phyloP scores from a whole-genome alignment of 2,888 invertebrate species.

The Eristalinus sepulchralis region DNA sequence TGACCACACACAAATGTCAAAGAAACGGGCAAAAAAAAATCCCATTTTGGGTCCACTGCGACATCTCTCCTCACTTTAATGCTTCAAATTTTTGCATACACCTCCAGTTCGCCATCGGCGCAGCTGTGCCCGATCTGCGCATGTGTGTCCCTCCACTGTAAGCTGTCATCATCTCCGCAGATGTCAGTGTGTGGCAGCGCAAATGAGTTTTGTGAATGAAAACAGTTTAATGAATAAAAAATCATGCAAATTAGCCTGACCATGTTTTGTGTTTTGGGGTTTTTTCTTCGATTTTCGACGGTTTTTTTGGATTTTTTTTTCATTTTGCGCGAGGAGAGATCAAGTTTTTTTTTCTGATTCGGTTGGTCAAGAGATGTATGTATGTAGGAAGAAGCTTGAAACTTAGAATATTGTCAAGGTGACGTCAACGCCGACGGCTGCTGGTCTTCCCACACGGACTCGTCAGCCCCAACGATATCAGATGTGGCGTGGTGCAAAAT shows the following conservation, averaged over 20 bases:
- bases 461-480: neutral
- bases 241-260: conserved; percentile 57
- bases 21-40: conserved; percentile 32
- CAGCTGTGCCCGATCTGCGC: neutral
- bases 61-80: neutral
- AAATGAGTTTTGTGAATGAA: conserved; percentile 65
- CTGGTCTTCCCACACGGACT: conserved; percentile 43
- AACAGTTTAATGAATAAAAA: conserved; percentile 66
- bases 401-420: conserved; percentile 49
- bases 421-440: conserved; percentile 37
- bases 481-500: conserved; percentile 31
- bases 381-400: conserved; percentile 47
- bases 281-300: neutral
- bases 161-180: neutral
- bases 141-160: neutral
- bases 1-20: conserved; percentile 49
- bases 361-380: conserved; percentile 11
- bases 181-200: neutral
- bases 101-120: neutral
- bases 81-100: neutral
- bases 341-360: conserved; percentile 36
- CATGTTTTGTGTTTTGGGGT: conserved; percentile 7
- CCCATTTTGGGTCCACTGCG: neutral
- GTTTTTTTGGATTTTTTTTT: neutral
- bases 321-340: conserved; percentile 39